Conservation (phyloP, 2,113 vertebrate genomes). For the Ptilorrhoa leucosticta region DNA sequence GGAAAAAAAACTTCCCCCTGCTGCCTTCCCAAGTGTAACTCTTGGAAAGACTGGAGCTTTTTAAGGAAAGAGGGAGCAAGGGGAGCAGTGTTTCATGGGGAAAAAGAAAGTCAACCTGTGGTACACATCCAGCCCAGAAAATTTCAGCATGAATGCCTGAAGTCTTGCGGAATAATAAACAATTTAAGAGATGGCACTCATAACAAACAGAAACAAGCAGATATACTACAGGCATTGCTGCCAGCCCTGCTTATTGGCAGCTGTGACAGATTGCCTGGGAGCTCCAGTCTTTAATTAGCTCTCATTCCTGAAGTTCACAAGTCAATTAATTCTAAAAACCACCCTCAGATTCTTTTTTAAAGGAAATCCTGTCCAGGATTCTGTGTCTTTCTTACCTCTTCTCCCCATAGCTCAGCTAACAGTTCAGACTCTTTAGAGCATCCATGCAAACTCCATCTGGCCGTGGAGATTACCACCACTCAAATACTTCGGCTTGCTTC, state of each 20-base stretch:
- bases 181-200: background rate
- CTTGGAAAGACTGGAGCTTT: background rate
- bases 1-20: background rate
- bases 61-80: accelerated
- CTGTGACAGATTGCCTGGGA: constrained; percentile 25
- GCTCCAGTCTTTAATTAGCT: constrained; percentile 37
- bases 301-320: constrained; percentile 47
- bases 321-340: constrained; percentile 38
- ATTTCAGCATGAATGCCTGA: background rate
- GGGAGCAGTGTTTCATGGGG: background rate
- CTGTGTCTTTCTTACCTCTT: background rate
- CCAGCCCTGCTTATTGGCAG: constrained; percentile 10
- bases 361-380: background rate
- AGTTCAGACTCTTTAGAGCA: background rate
- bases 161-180: background rate
- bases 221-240: background rate
- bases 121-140: background rate
- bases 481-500: constrained; percentile 12
- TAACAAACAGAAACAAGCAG: background rate
- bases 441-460: constrained; percentile 19
- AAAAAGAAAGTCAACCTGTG: background rate
- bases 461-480: background rate
- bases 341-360: background rate
- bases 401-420: background rate
- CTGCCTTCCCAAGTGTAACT: background rate